Conservation (phyloP, 2,797 vertebrate species). For the Scarus forsteni region DNA sequence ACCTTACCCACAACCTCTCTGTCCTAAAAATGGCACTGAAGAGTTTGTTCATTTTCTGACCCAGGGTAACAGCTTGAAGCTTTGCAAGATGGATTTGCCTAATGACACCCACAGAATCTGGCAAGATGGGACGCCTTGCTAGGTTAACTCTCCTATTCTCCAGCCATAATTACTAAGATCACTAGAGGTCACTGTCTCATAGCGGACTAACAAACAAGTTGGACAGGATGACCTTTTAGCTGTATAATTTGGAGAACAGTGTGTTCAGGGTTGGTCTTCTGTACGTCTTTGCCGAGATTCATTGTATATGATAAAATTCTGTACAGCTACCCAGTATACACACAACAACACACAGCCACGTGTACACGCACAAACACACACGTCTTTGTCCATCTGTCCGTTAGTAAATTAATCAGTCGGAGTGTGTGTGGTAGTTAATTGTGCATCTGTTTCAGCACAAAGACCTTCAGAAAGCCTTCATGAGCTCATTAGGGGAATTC, state of each 20-base stretch:
- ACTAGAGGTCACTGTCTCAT: background rate
- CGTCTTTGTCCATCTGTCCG: conserved; percentile 13
- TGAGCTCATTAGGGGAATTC: conserved; percentile 51
- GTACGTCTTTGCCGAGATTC: background rate
- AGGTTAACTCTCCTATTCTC: too few species aligned
- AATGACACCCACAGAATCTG: too few species aligned
- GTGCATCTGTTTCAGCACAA: conserved; percentile 51
- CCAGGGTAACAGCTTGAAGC: too few species aligned
- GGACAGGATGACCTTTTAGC: background rate
- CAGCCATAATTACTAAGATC: too few species aligned
- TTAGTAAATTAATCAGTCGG: conserved; percentile 26
- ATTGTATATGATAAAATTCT: conserved; percentile 15
- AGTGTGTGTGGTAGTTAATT: conserved; percentile 21
- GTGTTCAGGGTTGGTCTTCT: background rate
- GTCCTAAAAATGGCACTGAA: too few species aligned
- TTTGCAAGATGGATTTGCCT: too few species aligned
- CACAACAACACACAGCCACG: background rate
- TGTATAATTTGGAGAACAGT: background rate
- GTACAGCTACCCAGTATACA: background rate
- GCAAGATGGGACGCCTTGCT: too few species aligned
- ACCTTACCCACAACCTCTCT: too few species aligned
- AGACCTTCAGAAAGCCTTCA: conserved; percentile 38
- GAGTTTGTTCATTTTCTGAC: too few species aligned
- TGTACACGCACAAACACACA: conserved; percentile 3
- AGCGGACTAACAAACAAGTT: background rate